Evolutionary conservation across 2,113 vertebrate species (phyloP).

Genomic region (Melanostigma gelatinosum): DNA sequence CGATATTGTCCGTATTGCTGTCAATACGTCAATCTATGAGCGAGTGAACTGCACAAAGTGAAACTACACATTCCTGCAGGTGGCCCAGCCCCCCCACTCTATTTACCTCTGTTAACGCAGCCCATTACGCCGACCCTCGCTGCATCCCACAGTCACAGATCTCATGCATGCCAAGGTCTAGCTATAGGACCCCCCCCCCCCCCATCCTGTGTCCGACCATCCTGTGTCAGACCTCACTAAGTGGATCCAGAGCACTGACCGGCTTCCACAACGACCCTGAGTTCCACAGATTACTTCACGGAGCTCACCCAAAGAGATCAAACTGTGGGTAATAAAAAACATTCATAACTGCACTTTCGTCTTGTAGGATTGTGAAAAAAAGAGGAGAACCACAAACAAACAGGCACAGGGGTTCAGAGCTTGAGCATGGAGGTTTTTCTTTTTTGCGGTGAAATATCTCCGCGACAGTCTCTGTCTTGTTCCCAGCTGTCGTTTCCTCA

Average conservation of each 20-base stretch:
- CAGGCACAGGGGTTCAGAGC: background rate
- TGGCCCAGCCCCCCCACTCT: conserved; percentile 55
- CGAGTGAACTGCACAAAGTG: conserved; percentile 28
- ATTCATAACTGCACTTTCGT: background rate
- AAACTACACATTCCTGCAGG: conserved; percentile 31
- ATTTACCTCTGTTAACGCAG: conserved; percentile 39
- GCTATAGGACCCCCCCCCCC: conserved; percentile 36
- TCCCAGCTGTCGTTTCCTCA: conserved; percentile 9
- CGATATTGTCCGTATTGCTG: background rate
- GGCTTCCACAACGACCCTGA: background rate
- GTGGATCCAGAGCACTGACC: conserved; percentile 50
- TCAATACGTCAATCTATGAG: background rate
- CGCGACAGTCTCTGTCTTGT: background rate
- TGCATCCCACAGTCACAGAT: conserved; percentile 64
- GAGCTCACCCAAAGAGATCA: conserved; percentile 7
- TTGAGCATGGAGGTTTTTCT: background rate
- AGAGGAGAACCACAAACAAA: background rate
- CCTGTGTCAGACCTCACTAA: conserved; percentile 47
- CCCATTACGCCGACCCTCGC: conserved; percentile 42
- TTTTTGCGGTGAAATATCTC: conserved; percentile 6
- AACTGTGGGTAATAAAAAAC: conserved; percentile 11
- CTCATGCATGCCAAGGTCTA: conserved; percentile 53
- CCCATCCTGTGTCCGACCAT: too few relatives aligned
- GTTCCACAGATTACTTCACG: conserved; percentile 21
- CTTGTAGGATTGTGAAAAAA: background rate